Evolutionary conservation across 2,888 invertebrate genomes (phyloP).

Genomic region (Lycocerus yunnanus): DNA sequence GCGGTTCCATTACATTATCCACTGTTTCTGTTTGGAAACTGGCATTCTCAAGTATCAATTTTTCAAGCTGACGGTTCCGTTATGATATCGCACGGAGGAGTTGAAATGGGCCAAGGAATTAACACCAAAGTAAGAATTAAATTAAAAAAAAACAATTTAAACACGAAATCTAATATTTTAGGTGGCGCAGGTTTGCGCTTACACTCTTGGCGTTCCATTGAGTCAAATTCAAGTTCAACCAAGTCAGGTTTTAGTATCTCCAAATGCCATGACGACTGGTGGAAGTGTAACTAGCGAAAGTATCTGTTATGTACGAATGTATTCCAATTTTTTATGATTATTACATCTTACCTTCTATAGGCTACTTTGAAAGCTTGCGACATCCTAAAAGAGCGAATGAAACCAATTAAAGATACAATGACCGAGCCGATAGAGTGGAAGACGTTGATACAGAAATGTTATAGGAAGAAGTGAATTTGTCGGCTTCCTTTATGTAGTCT

Average conservation of each 20-base stretch:
- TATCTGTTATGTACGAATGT: slow-evolving; percentile 58
- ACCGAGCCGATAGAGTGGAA: slow-evolving; percentile 58
- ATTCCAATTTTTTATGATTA: not conserved
- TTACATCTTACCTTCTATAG: slow-evolving; percentile 40
- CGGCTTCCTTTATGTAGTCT: slow-evolving; percentile 64
- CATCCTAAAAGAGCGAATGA: slow-evolving; percentile 62
- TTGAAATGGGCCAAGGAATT: slow-evolving; percentile 82
- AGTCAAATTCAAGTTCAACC: slow-evolving; percentile 69
- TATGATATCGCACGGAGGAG: slow-evolving; percentile 70
- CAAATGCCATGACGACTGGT: slow-evolving; percentile 71
- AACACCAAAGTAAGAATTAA: slow-evolving; percentile 67
- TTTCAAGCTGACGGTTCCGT: slow-evolving; percentile 75
- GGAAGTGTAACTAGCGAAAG: slow-evolving; percentile 75
- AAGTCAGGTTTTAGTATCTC: slow-evolving; percentile 64
- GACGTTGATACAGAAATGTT: slow-evolving; percentile 61
- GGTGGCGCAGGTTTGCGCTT: slow-evolving; percentile 75
- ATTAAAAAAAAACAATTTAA: not conserved
- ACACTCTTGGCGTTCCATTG: slow-evolving; percentile 69
- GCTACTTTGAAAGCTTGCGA: slow-evolving; percentile 68
- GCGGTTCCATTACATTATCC: slow-evolving; percentile 73
- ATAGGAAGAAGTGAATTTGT: slow-evolving; percentile 62
- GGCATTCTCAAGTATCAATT: slow-evolving; percentile 67
- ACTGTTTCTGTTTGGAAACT: slow-evolving; percentile 59
- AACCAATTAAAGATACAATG: slow-evolving; percentile 62
- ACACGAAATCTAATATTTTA: slow-evolving; percentile 44